phyloP scores from a whole-genome alignment of 2,888 invertebrate species.

The Scaptodrosophila latifasciaeformis region DNA sequence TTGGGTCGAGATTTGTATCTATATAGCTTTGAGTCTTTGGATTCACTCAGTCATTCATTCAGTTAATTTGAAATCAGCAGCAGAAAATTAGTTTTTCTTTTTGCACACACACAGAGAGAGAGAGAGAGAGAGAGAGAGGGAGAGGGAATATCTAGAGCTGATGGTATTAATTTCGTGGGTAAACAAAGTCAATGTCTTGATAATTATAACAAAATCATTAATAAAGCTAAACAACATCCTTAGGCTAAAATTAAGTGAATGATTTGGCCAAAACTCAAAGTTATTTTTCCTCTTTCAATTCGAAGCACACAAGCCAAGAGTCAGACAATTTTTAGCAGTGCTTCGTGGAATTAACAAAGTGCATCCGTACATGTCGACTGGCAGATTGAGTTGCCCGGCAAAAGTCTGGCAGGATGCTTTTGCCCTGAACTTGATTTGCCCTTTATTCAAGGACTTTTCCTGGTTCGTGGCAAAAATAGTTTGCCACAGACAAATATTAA shows the following conservation, averaged over 20 bases:
- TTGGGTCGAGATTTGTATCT: background rate
- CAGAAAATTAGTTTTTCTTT: slow-evolving; percentile 70
- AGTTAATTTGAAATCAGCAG: slow-evolving; percentile 70
- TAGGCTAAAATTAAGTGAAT: background rate
- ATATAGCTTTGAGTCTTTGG: slow-evolving; percentile 32
- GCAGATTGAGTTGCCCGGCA: slow-evolving; percentile 6
- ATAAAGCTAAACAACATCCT: background rate
- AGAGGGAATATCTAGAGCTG: slow-evolving; percentile 42
- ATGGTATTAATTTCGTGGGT: slow-evolving; percentile 27
- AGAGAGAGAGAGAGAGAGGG: no score
- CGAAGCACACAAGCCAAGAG: slow-evolving; percentile 7
- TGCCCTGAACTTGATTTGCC: slow-evolving; percentile 73
- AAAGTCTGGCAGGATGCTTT: slow-evolving; percentile 14
- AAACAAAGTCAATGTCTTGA: slow-evolving; percentile 8
- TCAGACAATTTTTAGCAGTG: slow-evolving; percentile 62
- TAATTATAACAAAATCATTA: slow-evolving; percentile 24
- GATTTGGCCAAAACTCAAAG: background rate
- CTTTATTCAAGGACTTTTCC: slow-evolving; percentile 73
- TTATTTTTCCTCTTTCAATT: background rate
- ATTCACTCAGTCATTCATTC: slow-evolving; percentile 59
- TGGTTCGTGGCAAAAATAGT: slow-evolving; percentile 22
- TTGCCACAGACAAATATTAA: slow-evolving; percentile 46
- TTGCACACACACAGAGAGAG: slow-evolving; percentile 21
- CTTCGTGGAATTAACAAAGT: slow-evolving; percentile 67
- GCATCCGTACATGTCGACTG: slow-evolving; percentile 16